phyloP scores from a whole-genome alignment of 1,140 invertebrate genomes.

The Macrostomum lignano region DNA sequence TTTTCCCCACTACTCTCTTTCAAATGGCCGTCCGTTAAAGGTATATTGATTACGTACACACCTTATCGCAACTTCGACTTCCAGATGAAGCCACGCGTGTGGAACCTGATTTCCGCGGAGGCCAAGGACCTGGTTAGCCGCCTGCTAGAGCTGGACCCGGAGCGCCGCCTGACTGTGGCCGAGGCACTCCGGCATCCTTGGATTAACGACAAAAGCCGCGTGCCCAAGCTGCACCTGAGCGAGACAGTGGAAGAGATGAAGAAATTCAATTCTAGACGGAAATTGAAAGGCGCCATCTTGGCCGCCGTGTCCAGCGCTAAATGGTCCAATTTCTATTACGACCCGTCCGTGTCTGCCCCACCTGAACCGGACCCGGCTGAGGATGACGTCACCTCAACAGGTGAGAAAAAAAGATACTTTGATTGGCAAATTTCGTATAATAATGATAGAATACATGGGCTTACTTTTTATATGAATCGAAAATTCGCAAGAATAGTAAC shows the following conservation, averaged over 20 bases:
- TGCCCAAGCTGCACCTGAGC: conserved; percentile 51
- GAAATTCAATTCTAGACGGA: conserved; percentile 72
- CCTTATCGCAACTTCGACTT: no score
- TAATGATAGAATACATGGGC: no score
- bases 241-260: conserved; percentile 81
- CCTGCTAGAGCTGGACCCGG: conserved; percentile 55
- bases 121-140: conserved; percentile 70
- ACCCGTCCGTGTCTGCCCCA: no score
- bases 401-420: no score
- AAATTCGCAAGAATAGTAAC: no score
- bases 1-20: no score
- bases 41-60: no score
- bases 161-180: conserved; percentile 51
- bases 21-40: no score
- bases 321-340: conserved; percentile 43
- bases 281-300: conserved; percentile 55
- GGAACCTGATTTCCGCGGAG: conserved; percentile 53
- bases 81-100: conserved; percentile 29
- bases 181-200: conserved; percentile 59
- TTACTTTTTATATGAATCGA: no score
- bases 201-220: conserved; percentile 33
- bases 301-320: conserved; percentile 58
- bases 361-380: no score
- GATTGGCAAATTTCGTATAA: no score
- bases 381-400: no score